These are phyloP conservation scores for Syngnathoides biaculeatus DNA, from an alignment of 2,113 vertebrate genomes.

Conservation along the genomic window DNA sequence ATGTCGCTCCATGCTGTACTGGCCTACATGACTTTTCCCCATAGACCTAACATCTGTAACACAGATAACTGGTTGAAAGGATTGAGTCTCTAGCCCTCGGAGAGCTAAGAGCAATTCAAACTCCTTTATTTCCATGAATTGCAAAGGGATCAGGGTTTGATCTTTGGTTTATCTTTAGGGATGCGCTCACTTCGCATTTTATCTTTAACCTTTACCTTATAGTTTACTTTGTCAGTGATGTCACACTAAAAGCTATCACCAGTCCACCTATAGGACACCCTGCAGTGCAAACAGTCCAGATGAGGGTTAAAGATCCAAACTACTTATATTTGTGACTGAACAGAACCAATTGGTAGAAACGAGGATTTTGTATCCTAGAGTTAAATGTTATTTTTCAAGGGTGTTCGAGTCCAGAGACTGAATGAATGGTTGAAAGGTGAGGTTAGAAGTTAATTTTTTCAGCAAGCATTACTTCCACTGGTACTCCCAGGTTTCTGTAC, in stretches of 20 bases:
- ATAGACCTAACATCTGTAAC: background rate
- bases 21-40: constrained; percentile 2
- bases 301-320: background rate
- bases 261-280: background rate
- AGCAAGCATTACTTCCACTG: too few species aligned
- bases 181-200: background rate
- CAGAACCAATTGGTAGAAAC: background rate
- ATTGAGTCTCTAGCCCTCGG: background rate
- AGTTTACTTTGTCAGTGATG: background rate
- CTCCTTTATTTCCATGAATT: background rate
- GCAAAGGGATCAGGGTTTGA: background rate
- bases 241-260: background rate
- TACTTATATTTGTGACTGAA: too few species aligned
- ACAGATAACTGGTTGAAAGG: constrained; percentile 1
- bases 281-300: background rate
- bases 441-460: background rate
- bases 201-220: background rate
- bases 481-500: too few species aligned
- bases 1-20: background rate
- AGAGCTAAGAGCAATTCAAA: background rate
- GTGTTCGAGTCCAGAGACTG: background rate
- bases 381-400: background rate
- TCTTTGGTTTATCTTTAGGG: background rate
- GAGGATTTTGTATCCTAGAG: background rate
- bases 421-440: background rate